These are phyloP conservation scores for Rhinolophus sinicus DNA, from an alignment of 2,113 vertebrate species.

Conservation along the genomic window DNA sequence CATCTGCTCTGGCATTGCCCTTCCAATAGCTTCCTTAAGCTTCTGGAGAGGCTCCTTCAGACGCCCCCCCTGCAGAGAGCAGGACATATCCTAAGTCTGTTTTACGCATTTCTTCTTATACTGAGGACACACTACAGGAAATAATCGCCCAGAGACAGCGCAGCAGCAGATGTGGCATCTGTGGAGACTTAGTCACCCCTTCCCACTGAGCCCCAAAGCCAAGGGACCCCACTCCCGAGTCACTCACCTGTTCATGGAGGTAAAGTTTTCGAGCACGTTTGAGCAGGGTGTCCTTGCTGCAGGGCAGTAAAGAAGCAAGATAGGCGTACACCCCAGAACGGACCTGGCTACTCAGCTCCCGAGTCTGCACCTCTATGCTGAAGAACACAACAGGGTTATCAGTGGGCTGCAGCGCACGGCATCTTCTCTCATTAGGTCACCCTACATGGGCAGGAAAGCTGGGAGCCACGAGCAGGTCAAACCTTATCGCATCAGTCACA, in stretches of 20 bases:
- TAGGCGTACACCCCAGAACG: conserved; percentile 94
- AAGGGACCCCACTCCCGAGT: accelerated
- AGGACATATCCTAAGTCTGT: background rate
- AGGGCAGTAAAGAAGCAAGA: conserved; percentile 94
- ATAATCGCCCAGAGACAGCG: accelerated
- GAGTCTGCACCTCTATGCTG: conserved; percentile 93
- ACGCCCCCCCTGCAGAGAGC: conserved; percentile 83
- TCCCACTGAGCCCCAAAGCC: accelerated
- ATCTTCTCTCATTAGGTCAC: accelerated
- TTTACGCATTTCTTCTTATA: accelerated
- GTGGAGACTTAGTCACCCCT: accelerated
- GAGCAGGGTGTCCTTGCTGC: conserved; percentile 93
- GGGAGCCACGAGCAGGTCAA: background rate
- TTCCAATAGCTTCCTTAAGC: conserved; percentile 92
- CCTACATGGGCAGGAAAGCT: background rate
- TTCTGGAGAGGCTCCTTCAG: conserved; percentile 91
- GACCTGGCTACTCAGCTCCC: conserved; percentile 88
- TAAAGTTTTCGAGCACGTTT: conserved; percentile 92
- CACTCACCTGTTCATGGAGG: conserved; percentile 90
- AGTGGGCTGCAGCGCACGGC: background rate
- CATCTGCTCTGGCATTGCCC: conserved; percentile 95
- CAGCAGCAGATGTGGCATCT: accelerated
- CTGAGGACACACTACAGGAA: accelerated
- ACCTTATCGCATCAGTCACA: background rate
- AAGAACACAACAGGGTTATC: conserved; percentile 70